These are phyloP conservation scores for Phocoena sinus DNA, from an alignment of 2,113 vertebrate genomes.

Conservation along the genomic window DNA sequence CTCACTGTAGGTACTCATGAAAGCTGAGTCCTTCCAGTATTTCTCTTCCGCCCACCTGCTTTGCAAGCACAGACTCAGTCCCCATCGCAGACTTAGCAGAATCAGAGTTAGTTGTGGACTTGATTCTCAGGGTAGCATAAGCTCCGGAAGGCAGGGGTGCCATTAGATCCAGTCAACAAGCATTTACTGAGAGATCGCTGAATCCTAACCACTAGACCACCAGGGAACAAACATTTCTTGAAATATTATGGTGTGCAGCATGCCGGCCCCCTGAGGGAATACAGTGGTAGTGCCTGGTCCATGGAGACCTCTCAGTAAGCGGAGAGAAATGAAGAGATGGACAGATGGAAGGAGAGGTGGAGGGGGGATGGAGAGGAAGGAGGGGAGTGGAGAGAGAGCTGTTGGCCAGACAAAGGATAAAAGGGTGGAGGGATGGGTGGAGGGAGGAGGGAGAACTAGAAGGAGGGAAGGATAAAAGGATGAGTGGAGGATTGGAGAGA, in stretches of 20 bases:
- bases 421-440: background rate
- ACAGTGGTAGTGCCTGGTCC: background rate
- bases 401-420: too few relatives aligned
- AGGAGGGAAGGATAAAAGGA: background rate
- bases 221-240: background rate
- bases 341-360: too few relatives aligned
- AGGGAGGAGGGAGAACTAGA: background rate
- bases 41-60: background rate
- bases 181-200: background rate
- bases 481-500: background rate
- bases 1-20: rapidly evolving
- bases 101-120: background rate
- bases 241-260: rapidly evolving
- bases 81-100: background rate
- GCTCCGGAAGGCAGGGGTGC: background rate
- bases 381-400: background rate
- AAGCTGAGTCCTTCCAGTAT: background rate
- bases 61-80: background rate
- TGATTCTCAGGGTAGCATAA: background rate
- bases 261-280: background rate
- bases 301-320: rapidly evolving
- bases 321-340: background rate
- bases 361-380: too few relatives aligned
- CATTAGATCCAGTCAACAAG: background rate
- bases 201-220: background rate